Evolutionary conservation across 2,888 invertebrate species (phyloP), one percentile per base, ranked within the genome.

Genomic region (Dryococelus australis): DNA sequence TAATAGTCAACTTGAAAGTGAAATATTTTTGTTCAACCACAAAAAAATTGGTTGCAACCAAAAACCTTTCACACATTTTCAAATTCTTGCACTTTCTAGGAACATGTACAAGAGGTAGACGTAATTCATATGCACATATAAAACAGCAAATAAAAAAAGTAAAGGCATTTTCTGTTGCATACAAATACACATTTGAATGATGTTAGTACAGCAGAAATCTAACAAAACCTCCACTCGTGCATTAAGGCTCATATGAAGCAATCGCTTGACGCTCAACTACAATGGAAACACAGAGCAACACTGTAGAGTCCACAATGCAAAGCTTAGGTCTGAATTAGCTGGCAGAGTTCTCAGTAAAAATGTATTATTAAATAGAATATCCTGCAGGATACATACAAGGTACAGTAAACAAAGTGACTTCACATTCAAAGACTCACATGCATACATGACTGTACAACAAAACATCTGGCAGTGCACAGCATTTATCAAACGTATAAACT

Each of bases 31-130:
- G 20, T 65, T 0, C n/a, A n/a, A n/a, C 65, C 65, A 65, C 16
- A 20, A 24, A 51, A 65, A 65, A 1, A 65, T 8, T 65, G 65
- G n/a, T 20, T 65, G 8, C n/a, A n/a, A 9, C 4, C 65, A 65
- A 65, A 65, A 16, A 65, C 65, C 65, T n/a, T n/a, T 65, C 65
- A 65, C 65, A 65, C 65, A 65, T 20, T 65, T 65, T 65, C 65
- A 65, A 65, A 65, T 65, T 65, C 65, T 65, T 65, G 65, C 65
- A 65, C 65, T 65, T 51, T 65, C 65, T 65, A 65, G 65, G 65
- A 65, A 65, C 65, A 65, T 65, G 65, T 65, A 65, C 65, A 65
- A 65, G 65, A 65, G 65, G 65, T 65, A 65, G 65, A 65, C 20
- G 24, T 65, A n/a, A 65, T n/a, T 16, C 65, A 65, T n/a, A 65